Evolutionary conservation across 2,888 invertebrate species (phyloP), one percentile per base, ranked within the genome.

Genomic region (Aromia moschata): DNA sequence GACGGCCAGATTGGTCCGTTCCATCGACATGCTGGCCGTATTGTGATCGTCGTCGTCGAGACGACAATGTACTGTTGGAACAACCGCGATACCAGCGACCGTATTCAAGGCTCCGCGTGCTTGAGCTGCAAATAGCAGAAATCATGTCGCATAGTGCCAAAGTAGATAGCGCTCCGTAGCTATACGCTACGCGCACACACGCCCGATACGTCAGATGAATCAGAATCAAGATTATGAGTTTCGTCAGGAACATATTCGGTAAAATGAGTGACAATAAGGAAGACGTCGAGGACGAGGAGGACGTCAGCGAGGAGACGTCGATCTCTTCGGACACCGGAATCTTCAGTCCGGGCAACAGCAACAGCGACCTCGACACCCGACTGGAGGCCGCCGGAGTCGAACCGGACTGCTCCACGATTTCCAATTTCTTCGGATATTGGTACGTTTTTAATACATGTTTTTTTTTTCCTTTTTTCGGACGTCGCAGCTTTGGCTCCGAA

Each of bases 371-470:
- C 55, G 78, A 77, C 53, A 70, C 70, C 14, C 72, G 58, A 15
- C 47, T 65, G 36, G 60, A 59, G 16, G 47, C 72, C 3, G 59
- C 58, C 11, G 56, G 51, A 7, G 49, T 69, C n/a, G 79, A 79
- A 5, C 74, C 80, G 0, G 80, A 81, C 63, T 80, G 80, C 65
- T 78, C 79, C 0, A 77, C 80, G 1, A 79, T 81, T 59, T 80
- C 80, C 0, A 80, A 80, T 56, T 81, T 81, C 67, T 81, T 81
- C 61, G 80, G 80, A 60, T 80, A 81, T 66, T 81, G 81, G 81
- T 81, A 73, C 67, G 79, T 74, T 54, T 45, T 25, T 25, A 25
- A 25, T 25, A 25, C 3, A 5, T 25, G 25, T 7, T 7, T 25
- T 25, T 25, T 25, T 5, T 7, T 25, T 25, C 7, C 7, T 37